Evolutionary conservation across 2,797 vertebrate species (phyloP), one percentile per base, ranked within the genome.

Genomic region (Liasis olivaceus): DNA sequence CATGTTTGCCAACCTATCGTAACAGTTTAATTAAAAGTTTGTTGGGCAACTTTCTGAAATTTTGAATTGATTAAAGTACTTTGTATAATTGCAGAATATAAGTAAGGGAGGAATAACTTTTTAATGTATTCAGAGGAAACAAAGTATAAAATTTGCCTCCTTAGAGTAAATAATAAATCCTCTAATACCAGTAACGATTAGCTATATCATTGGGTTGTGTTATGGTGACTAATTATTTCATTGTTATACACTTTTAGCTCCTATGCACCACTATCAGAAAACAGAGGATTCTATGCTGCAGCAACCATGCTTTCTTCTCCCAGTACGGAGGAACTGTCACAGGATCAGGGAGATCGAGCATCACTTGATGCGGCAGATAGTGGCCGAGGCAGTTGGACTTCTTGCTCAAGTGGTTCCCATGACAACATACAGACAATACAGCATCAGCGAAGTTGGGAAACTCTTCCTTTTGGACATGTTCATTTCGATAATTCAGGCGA

Each of bases 371-470:
- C 99, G 1, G 99, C 99, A 0, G 99, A 99, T 98, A 99, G 99
- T 1, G 99, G 99, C 88, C 98, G 99, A 0, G 99, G 99, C 89
- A 99, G 99, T 98, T 99, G 99, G 99, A 99, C 99, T 0, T 99
- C 99, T 28, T 99, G 99, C 95, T 99, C 99, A 0, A 99, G 99
- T 0, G 99, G 99, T 22, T 99, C 99, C 89, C 99, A 99, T 0
- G 99, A 99, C 95, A 99, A 99, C 96, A 99, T 99, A 95, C 99
- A 99, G 97, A 99, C 98, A 88, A 99, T 99, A 95, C 99, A 99
- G 97, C 99, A 99, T 97, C 99, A 99, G 87, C 98, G 99, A 24
- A 99, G 99, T 97, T 99, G 99, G 99, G 99, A 99, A 96, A 99
- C 99, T 0, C 97, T 99, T 90, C 98, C 98, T 0, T 98, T 99